phyloP scores from a whole-genome alignment of 2,113 vertebrate species.

The Brienomyrus brachyistius region DNA sequence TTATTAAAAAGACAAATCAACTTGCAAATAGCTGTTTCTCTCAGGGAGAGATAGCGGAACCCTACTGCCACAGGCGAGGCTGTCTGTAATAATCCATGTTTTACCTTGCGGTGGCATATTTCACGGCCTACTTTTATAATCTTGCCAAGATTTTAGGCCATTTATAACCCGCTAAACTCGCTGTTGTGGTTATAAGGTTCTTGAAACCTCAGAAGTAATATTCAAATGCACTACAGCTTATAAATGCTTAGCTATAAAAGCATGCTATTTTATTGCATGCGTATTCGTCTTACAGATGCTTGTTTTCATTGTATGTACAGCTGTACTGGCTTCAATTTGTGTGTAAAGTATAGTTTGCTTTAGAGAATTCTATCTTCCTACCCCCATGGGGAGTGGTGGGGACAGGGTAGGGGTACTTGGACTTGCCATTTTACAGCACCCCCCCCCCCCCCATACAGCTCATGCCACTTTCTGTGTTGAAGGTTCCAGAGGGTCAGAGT shows the following conservation, averaged over 20 bases:
- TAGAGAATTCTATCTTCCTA: not conserved
- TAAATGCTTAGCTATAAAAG: slow-evolving; percentile 12
- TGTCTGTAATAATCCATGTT: not conserved
- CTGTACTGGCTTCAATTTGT: not conserved
- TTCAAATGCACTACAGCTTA: slow-evolving; percentile 2
- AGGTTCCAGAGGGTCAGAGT: slow-evolving; percentile 76
- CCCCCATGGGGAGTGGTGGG: not conserved
- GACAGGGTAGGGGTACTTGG: not conserved
- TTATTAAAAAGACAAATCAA: not conserved
- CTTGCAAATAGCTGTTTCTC: not conserved
- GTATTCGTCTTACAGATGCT: not conserved
- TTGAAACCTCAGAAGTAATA: not conserved
- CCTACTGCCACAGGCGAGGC: not conserved
- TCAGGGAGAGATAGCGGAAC: not conserved
- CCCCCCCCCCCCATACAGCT: not conserved
- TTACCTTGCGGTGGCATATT: not conserved
- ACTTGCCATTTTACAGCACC: not conserved
- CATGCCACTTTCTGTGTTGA: slow-evolving; percentile 37
- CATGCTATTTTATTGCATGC: not conserved
- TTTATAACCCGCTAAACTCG: slow-evolving; percentile 6
- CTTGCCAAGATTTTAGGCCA: not conserved
- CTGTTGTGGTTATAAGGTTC: not conserved
- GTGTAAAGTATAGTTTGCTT: not conserved
- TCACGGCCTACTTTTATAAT: not conserved
- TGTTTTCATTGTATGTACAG: not conserved